phyloP scores from a whole-genome alignment of 2,888 invertebrate species.

The Dynastes tityus region DNA sequence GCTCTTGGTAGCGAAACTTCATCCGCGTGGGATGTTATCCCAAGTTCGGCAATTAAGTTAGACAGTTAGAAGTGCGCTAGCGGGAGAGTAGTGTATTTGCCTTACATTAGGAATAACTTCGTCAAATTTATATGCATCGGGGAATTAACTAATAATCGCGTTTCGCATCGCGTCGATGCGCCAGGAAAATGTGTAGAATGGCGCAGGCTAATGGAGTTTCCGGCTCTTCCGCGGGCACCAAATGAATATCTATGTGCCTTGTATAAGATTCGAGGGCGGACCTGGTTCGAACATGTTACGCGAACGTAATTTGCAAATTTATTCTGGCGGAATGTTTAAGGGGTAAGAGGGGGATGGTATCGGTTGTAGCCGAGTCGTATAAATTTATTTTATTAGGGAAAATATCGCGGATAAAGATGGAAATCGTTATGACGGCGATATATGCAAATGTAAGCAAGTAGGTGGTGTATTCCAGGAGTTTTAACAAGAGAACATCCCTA shows the following conservation, averaged over 20 bases:
- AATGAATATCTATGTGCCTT: background rate
- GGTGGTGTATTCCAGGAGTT: too few species aligned
- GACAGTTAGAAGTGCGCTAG: slow-evolving; percentile 29
- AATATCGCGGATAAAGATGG: too few species aligned
- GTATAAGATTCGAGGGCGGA: background rate
- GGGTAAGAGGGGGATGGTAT: too few species aligned
- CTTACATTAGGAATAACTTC: slow-evolving; percentile 37
- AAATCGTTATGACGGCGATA: too few species aligned
- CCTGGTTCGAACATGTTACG: background rate
- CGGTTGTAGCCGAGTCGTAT: too few species aligned
- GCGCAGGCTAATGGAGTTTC: slow-evolving; percentile 23
- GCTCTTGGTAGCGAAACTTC: slow-evolving; percentile 9
- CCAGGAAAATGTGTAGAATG: background rate
- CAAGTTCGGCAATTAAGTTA: slow-evolving; percentile 40
- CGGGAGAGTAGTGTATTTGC: slow-evolving; percentile 15
- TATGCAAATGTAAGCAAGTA: too few species aligned
- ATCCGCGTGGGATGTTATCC: slow-evolving; percentile 19
- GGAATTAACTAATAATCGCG: slow-evolving; percentile 35
- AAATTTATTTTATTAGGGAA: too few species aligned
- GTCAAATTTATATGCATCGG: slow-evolving; percentile 42
- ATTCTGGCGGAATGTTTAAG: background rate
- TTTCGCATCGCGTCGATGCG: slow-evolving; percentile 9
- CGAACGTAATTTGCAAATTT: slow-evolving; percentile 1
- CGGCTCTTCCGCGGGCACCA: background rate
- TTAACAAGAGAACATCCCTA: too few species aligned